A percentile compares a stretch with the other conserved stretches of the same genome.
These are phyloP conservation scores for Teleopsis dalmanni DNA, from an alignment of 1,140 invertebrate genomes.

Conservation along the genomic window DNA sequence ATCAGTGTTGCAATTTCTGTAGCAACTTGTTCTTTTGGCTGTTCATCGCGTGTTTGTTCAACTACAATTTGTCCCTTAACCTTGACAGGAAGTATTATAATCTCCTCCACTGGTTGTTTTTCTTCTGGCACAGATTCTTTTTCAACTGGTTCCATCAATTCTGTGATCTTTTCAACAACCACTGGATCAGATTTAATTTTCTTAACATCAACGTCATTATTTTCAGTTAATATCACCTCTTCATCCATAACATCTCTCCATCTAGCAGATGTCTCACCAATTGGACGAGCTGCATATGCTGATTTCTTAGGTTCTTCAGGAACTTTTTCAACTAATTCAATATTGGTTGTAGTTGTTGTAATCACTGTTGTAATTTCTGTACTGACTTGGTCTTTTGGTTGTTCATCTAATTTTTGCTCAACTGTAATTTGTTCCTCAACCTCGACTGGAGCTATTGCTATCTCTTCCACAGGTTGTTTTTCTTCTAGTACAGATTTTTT, in stretches of 20 bases:
- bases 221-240: slow-evolving; percentile 46
- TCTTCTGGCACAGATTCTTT: not conserved
- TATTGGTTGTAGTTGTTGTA: not conserved
- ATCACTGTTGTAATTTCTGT: slow-evolving; percentile 29
- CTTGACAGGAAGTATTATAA: not conserved
- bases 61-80: not conserved
- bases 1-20: not conserved
- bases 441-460: not conserved
- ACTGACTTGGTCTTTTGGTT: slow-evolving; percentile 24
- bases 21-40: not conserved
- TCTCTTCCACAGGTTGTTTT: not conserved
- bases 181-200: not conserved
- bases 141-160: not conserved
- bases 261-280: slow-evolving; percentile 43
- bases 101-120: not conserved
- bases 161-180: not conserved
- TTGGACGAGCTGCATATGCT: slow-evolving; percentile 43
- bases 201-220: slow-evolving; percentile 25
- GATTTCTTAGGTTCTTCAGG: slow-evolving; percentile 15
- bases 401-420: slow-evolving; percentile 1
- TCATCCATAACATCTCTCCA: slow-evolving; percentile 49
- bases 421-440: slow-evolving; percentile 3
- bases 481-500: not conserved
- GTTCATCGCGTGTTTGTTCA: not conserved
- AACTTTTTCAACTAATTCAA: not conserved